Evolutionary conservation across 2,888 invertebrate species (phyloP).

Genomic region (Thymelicus lineola): DNA sequence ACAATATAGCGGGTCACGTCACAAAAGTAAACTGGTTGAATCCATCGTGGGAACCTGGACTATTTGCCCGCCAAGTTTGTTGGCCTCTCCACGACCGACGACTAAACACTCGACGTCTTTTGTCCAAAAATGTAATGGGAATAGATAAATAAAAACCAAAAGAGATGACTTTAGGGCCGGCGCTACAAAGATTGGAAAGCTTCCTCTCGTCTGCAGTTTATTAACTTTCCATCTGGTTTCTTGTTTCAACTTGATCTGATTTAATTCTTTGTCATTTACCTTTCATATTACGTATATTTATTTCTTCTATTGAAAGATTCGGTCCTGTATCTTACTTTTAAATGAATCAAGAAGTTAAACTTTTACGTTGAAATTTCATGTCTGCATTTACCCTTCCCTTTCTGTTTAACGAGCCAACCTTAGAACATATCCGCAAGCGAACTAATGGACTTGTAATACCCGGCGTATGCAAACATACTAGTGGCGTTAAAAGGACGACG

Average conservation of each 20-base stretch:
- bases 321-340: background rate
- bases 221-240: background rate
- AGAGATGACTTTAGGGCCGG: constrained; percentile 59
- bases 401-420: constrained; percentile 44
- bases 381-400: constrained; percentile 5
- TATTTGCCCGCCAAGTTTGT: constrained; percentile 76
- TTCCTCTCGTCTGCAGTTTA: constrained; percentile 23
- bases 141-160: constrained; percentile 74
- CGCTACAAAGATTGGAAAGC: constrained; percentile 56
- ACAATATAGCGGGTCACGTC: constrained; percentile 47
- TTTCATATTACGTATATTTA: background rate
- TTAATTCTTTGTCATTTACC: background rate
- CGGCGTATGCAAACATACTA: constrained; percentile 77
- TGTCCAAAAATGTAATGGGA: constrained; percentile 83
- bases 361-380: background rate
- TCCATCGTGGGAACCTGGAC: constrained; percentile 70
- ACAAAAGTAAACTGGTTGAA: constrained; percentile 49
- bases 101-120: constrained; percentile 81
- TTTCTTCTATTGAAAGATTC: too few relatives aligned
- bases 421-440: constrained; percentile 75
- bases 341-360: background rate
- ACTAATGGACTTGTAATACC: constrained; percentile 84
- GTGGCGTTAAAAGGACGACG: constrained; percentile 84
- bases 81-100: constrained; percentile 64
- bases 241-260: background rate